Conservation (phyloP, 2,113 vertebrate genomes). For the Sylvicapra grimmia region DNA sequence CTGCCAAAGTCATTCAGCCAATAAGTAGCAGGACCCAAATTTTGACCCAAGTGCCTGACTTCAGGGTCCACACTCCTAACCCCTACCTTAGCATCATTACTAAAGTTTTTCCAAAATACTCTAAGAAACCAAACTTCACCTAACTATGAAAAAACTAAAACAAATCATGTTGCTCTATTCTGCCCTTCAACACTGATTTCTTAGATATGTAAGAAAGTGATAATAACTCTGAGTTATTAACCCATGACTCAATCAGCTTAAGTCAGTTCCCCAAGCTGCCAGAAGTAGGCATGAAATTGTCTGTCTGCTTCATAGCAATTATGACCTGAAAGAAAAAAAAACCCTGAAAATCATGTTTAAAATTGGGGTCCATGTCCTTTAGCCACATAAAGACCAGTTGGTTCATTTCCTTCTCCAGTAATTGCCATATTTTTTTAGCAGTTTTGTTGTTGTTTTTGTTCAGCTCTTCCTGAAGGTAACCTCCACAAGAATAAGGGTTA, state of each 20-base stretch:
- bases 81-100: background rate
- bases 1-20: too few species aligned
- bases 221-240: background rate
- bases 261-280: background rate
- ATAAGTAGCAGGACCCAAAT: background rate
- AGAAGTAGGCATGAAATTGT: background rate
- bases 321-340: background rate
- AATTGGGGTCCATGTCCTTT: slow-evolving; percentile 55
- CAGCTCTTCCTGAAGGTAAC: background rate
- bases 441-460: background rate
- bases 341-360: slow-evolving; percentile 42
- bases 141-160: background rate
- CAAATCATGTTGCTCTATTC: background rate
- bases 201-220: background rate
- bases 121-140: background rate
- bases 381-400: slow-evolving; percentile 32
- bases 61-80: background rate
- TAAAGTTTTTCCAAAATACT: background rate
- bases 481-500: background rate
- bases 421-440: background rate
- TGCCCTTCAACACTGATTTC: background rate
- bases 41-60: background rate
- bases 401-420: background rate
- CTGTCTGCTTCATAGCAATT: background rate
- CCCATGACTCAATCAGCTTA: background rate